Evolutionary conservation across 2,797 vertebrate species (phyloP).

Genomic region (Diplodus sargus): DNA sequence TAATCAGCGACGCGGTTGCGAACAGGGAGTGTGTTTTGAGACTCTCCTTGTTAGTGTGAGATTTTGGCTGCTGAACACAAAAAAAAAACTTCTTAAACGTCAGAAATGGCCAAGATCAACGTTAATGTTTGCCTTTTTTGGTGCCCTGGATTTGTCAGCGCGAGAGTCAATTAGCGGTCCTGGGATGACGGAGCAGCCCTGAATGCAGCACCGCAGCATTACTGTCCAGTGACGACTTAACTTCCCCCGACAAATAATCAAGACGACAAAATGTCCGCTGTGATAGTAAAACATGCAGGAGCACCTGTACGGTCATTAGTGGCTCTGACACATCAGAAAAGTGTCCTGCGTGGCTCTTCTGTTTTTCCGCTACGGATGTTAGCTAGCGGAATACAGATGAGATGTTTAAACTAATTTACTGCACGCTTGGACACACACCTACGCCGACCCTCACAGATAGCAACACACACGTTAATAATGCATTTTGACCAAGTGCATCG

Average conservation of each 20-base stretch:
- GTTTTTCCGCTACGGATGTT: conserved; percentile 42
- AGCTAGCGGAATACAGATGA: conserved; percentile 72
- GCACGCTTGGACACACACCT: conserved; percentile 67
- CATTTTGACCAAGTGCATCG: conserved; percentile 69
- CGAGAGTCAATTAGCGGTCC: neutral
- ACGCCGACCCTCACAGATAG: conserved; percentile 53
- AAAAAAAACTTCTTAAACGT: conserved; percentile 5
- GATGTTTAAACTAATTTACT: conserved; percentile 64
- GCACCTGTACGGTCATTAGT: conserved; percentile 15
- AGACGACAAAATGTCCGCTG: conserved; percentile 1
- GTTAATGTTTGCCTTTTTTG: neutral
- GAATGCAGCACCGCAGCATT: conserved; percentile 1
- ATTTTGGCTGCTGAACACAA: conserved; percentile 21
- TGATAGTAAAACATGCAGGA: conserved; percentile 29
- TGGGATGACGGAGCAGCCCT: neutral
- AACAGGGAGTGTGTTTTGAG: neutral
- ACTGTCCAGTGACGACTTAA: conserved; percentile 1
- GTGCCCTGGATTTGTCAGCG: neutral
- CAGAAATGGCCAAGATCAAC: conserved; percentile 22
- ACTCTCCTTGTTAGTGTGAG: neutral
- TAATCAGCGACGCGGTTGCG: conserved; percentile 3
- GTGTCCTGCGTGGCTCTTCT: conserved; percentile 25
- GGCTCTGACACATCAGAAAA: conserved; percentile 10
- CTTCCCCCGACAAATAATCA: neutral
- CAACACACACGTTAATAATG: conserved; percentile 73